Percentiles rank a stretch among this genome's conserved stretches.
phyloP scores from a whole-genome alignment of 2,797 vertebrate species.

The Meda fulgida region DNA sequence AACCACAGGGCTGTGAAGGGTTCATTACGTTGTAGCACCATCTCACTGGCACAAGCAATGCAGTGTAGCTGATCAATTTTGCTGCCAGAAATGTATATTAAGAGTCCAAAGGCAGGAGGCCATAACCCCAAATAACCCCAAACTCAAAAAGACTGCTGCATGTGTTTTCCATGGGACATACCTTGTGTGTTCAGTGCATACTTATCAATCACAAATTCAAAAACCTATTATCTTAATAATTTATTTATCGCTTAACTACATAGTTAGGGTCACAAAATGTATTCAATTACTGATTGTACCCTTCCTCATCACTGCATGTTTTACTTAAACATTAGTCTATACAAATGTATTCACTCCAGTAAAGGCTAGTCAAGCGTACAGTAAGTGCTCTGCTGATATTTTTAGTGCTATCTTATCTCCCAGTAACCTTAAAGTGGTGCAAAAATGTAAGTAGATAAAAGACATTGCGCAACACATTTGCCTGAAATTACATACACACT shows the following conservation, averaged over 20 bases:
- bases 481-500: too few relatives aligned
- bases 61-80: constrained; percentile 1
- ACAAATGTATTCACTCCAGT: constrained; percentile 2
- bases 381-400: neutral
- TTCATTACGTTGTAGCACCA: constrained; percentile 8
- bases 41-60: constrained; percentile 14
- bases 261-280: neutral
- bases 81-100: neutral
- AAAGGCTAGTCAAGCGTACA: neutral
- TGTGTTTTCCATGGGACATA: neutral
- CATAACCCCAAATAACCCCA: neutral
- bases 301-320: neutral
- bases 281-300: neutral
- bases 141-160: neutral
- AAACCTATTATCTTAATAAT: neutral
- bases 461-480: neutral
- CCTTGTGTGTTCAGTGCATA: neutral
- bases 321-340: neutral
- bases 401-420: neutral
- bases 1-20: constrained; percentile 1
- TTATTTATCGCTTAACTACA: neutral
- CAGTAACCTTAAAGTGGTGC: neutral
- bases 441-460: neutral
- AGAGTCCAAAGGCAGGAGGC: neutral
- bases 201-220: neutral